phyloP scores from a whole-genome alignment of 1,140 invertebrate species.

The Papilio xuthus region DNA sequence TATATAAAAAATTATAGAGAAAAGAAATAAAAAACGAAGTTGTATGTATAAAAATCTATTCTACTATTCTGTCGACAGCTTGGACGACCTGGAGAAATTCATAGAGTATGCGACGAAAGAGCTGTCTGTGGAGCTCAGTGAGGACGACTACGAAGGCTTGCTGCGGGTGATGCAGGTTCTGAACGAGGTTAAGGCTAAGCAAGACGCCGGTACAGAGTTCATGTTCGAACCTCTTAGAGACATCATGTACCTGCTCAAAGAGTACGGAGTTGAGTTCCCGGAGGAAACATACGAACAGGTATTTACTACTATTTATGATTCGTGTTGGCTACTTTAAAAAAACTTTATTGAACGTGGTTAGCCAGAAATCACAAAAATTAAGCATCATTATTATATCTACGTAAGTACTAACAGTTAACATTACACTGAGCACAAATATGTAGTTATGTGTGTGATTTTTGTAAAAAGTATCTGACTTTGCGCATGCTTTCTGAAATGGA shows the following conservation, averaged over 20 bases:
- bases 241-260: conserved; percentile 87
- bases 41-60: not conserved
- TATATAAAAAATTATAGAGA: conserved; percentile 6
- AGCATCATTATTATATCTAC: no score
- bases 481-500: conserved; percentile 53
- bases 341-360: no score
- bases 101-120: conserved; percentile 82
- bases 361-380: no score
- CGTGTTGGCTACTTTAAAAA: no score
- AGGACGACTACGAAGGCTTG: conserved; percentile 86
- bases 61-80: conserved; percentile 47
- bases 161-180: conserved; percentile 84
- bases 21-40: not conserved
- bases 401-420: no score
- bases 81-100: conserved; percentile 84
- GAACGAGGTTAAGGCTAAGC: conserved; percentile 83
- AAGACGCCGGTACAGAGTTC: conserved; percentile 82
- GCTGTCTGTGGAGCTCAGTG: conserved; percentile 82
- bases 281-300: conserved; percentile 84
- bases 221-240: conserved; percentile 93
- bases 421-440: no score
- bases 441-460: not conserved
- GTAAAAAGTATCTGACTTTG: conserved; percentile 12
- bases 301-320: not conserved
- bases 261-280: conserved; percentile 88